Evolutionary conservation across 1,140 invertebrate species (phyloP).

Genomic region (Drosophila pachea): DNA sequence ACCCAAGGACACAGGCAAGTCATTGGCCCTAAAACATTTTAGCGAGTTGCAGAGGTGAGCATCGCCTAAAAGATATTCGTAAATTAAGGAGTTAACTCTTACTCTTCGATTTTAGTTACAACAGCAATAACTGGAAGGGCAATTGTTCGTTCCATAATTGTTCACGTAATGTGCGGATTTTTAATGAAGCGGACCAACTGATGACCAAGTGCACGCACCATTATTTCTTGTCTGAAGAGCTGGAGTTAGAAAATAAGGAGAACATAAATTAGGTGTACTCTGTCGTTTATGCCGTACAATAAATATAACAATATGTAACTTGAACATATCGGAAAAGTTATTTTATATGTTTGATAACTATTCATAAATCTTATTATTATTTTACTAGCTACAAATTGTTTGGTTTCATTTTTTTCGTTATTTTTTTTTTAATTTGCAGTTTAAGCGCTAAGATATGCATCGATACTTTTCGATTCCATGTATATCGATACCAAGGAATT

Average conservation of each 20-base stretch:
- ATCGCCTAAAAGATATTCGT: background rate
- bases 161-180: constrained; percentile 32
- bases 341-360: background rate
- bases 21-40: constrained; percentile 28
- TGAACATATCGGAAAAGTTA: background rate
- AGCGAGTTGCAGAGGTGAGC: constrained; percentile 50
- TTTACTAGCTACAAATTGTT: background rate
- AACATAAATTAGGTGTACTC: constrained; percentile 42
- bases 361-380: background rate
- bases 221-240: constrained; percentile 46
- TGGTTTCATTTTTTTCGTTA: no score
- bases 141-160: constrained; percentile 54
- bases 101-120: constrained; percentile 34
- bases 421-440: background rate
- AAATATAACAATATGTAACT: constrained; percentile 1
- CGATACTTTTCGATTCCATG: background rate
- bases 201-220: constrained; percentile 50
- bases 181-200: constrained; percentile 50
- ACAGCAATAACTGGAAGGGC: constrained; percentile 48
- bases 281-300: constrained; percentile 18
- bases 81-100: background rate
- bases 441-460: background rate
- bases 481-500: constrained; percentile 5
- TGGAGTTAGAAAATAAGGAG: constrained; percentile 57
- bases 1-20: constrained; percentile 27